These are phyloP conservation scores for Petroica traversi DNA, from an alignment of 2,113 vertebrate genomes.

Conservation along the genomic window DNA sequence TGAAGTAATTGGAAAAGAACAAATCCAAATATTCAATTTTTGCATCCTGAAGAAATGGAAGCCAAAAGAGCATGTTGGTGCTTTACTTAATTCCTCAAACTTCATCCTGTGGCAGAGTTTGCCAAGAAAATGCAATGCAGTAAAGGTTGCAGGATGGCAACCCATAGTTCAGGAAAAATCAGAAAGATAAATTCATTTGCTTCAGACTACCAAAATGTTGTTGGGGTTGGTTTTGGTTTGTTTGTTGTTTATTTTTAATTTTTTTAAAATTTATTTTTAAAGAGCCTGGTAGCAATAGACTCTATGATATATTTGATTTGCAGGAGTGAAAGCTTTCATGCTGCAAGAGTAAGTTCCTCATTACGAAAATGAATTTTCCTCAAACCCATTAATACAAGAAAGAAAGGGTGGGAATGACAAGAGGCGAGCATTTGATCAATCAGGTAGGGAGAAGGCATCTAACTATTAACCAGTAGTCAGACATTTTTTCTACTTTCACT, in stretches of 20 bases:
- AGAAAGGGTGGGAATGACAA: accelerated
- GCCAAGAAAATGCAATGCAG: neutral
- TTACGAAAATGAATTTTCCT: neutral
- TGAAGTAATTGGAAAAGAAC: neutral
- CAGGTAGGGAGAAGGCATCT: neutral
- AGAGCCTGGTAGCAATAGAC: neutral
- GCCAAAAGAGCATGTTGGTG: accelerated
- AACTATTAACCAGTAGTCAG: neutral
- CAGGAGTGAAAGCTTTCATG: neutral
- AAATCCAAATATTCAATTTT: neutral
- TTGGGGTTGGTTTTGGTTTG: neutral
- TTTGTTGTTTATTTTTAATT: neutral
- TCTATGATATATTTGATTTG: neutral
- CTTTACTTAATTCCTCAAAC: neutral
- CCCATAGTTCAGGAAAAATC: neutral
- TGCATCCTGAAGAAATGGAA: neutral
- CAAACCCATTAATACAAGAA: neutral
- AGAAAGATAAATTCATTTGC: neutral
- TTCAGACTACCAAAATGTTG: neutral
- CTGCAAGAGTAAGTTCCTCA: neutral
- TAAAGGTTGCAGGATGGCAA: neutral
- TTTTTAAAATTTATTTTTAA: neutral
- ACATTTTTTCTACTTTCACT: neutral
- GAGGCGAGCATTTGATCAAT: neutral
- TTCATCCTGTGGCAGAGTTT: neutral